Percentiles rank a stretch among this genome's conserved stretches.
These are phyloP conservation scores for Pipistrellus pygmaeus DNA, from an alignment of 2,797 vertebrate species.

Conservation along the genomic window DNA sequence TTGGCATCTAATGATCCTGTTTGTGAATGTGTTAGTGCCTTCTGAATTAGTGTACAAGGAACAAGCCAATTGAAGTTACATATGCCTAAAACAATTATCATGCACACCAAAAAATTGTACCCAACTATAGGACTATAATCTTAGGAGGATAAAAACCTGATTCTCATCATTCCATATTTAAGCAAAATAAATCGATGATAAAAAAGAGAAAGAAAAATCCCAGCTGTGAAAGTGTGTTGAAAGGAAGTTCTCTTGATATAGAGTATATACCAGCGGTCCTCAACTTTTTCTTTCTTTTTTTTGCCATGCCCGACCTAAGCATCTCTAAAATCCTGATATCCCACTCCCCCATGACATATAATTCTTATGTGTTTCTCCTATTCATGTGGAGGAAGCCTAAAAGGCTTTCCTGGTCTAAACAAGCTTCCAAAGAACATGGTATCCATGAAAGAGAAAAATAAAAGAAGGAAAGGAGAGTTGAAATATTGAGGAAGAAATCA, in stretches of 20 bases:
- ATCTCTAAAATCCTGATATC: too few relatives aligned
- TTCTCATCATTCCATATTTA: conserved; percentile 70
- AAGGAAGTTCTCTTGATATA: background rate
- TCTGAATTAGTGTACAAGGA: conserved; percentile 79
- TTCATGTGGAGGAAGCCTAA: too few relatives aligned
- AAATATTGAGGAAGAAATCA: too few relatives aligned
- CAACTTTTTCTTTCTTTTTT: too few relatives aligned
- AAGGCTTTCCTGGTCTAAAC: too few relatives aligned
- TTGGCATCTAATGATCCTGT: conserved; percentile 80
- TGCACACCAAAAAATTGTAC: conserved; percentile 74
- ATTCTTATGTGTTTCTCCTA: too few relatives aligned
- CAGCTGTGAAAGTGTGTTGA: background rate
- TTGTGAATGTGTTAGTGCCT: conserved; percentile 77
- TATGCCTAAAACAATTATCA: conserved; percentile 79
- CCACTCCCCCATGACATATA: too few relatives aligned
- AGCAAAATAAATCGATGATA: conserved; percentile 73
- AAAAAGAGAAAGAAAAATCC: conserved; percentile 63
- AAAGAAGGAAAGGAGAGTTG: too few relatives aligned
- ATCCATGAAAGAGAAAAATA: too few relatives aligned
- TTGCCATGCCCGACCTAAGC: too few relatives aligned
- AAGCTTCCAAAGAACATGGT: too few relatives aligned
- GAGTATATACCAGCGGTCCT: background rate
- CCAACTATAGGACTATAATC: conserved; percentile 70
- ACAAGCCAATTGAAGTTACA: conserved; percentile 80
- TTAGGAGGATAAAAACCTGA: conserved; percentile 70